Percentiles rank a stretch among this genome's conserved stretches.
These are phyloP conservation scores for Leucoraja erinaceus DNA, from an alignment of 2,113 vertebrate species.

Conservation along the genomic window DNA sequence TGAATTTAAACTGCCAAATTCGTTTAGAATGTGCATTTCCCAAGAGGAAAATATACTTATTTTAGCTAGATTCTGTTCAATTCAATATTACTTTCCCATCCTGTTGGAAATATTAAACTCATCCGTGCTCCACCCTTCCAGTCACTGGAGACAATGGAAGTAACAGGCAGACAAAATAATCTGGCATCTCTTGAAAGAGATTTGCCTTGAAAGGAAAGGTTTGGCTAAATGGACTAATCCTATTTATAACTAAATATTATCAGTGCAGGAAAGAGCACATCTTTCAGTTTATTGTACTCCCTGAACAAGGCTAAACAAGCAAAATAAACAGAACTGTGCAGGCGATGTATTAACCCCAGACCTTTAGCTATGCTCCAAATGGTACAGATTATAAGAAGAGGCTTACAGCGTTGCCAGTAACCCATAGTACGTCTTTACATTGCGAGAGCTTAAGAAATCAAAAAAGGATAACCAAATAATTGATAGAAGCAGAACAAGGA, in stretches of 20 bases:
- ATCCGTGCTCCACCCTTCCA: conserved; percentile 31
- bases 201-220: conserved; percentile 32
- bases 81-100: conserved; percentile 32
- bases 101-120: conserved; percentile 37
- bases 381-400: not conserved
- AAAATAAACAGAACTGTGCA: conserved; percentile 23
- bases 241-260: conserved; percentile 30
- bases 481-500: too few relatives aligned
- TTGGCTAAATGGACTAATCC: conserved; percentile 25
- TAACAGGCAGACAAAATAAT: conserved; percentile 32
- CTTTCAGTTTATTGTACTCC: conserved; percentile 34
- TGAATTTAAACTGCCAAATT: not conserved
- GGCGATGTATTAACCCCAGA: not conserved
- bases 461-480: too few relatives aligned
- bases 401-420: too few relatives aligned
- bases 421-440: too few relatives aligned
- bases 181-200: conserved; percentile 35
- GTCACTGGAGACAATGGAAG: conserved; percentile 3
- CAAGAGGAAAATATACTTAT: conserved; percentile 9
- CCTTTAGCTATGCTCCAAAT: not conserved
- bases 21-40: not conserved
- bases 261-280: conserved; percentile 32
- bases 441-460: too few relatives aligned
- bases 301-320: not conserved
- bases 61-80: conserved; percentile 13